phyloP scores from a whole-genome alignment of 2,888 invertebrate genomes.

The Drosophila diplacantha region DNA sequence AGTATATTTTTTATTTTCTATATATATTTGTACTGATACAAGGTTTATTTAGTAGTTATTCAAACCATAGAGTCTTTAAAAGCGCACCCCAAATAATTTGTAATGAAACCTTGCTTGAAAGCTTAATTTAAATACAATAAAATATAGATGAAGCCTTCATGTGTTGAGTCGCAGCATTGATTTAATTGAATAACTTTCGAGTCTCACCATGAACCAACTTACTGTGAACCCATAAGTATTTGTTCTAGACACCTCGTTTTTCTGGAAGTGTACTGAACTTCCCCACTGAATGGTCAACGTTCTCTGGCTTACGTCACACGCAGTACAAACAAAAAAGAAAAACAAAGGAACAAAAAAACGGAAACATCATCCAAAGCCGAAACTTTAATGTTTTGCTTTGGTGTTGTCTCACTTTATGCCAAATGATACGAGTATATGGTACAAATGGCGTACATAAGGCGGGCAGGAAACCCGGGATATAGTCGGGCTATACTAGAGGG shows the following conservation, averaged over 20 bases:
- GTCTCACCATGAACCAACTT: neutral
- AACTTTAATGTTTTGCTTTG: conserved; percentile 20
- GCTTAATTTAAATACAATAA: too few relatives aligned
- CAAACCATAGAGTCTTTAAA: too few relatives aligned
- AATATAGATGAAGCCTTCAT: too few relatives aligned
- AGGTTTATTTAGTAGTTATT: too few relatives aligned
- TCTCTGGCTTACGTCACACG: conserved; percentile 28
- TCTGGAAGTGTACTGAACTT: conserved; percentile 5
- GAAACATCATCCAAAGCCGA: conserved; percentile 28
- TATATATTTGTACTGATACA: neutral
- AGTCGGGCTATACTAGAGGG: conserved; percentile 1
- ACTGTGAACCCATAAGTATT: neutral
- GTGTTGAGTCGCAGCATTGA: neutral
- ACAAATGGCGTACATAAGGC: conserved; percentile 15
- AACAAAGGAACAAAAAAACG: conserved; percentile 16
- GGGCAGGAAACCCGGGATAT: conserved; percentile 25
- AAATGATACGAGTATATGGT: conserved; percentile 12
- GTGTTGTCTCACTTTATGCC: conserved; percentile 27
- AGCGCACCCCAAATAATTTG: too few relatives aligned
- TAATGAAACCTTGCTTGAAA: too few relatives aligned
- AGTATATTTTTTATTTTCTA: neutral
- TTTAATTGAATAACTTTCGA: neutral
- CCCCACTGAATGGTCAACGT: conserved; percentile 14
- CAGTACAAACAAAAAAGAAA: neutral
- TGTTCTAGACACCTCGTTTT: neutral